phyloP scores from a whole-genome alignment of 30 jellyfish, hydroid and myxozoan genomes.

The Clytia hemisphaerica region DNA sequence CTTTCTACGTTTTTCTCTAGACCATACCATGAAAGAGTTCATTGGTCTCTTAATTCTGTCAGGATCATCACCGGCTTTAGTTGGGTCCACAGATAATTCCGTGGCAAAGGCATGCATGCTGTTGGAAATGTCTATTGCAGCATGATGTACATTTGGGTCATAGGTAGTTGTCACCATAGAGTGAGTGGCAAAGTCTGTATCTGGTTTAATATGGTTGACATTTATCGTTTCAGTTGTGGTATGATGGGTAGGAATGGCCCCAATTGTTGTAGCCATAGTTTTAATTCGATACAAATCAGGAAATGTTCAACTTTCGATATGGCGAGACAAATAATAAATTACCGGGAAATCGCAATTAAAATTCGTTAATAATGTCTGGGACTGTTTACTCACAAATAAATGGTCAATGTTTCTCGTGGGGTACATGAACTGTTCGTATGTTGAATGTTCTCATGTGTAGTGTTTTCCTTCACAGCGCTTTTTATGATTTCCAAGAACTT shows the following conservation, averaged over 20 bases:
- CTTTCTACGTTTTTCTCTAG: conserved; percentile 69
- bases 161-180: neutral
- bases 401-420: too few relatives aligned
- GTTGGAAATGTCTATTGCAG: conserved; percentile 5
- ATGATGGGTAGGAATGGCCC: conserved; percentile 17
- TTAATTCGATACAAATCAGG: too few relatives aligned
- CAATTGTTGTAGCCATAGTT: conserved; percentile 30
- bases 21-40: conserved; percentile 99
- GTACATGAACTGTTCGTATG: too few relatives aligned
- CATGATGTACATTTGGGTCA: conserved; percentile 3
- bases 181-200: neutral
- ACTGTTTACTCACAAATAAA: too few relatives aligned
- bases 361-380: too few relatives aligned
- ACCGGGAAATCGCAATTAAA: too few relatives aligned
- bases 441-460: too few relatives aligned
- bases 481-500: conserved; percentile 42
- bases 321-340: too few relatives aligned
- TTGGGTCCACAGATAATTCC: neutral
- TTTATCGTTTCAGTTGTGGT: conserved; percentile 27
- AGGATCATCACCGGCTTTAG: neutral
- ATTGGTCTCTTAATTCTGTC: conserved; percentile 84
- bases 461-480: conserved; percentile 7
- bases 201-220: conserved; percentile 18
- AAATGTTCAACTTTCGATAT: too few relatives aligned
- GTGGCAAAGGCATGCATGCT: conserved; percentile 9